phyloP scores from a whole-genome alignment of 2,797 vertebrate genomes.

The Enteromius treurensis region DNA sequence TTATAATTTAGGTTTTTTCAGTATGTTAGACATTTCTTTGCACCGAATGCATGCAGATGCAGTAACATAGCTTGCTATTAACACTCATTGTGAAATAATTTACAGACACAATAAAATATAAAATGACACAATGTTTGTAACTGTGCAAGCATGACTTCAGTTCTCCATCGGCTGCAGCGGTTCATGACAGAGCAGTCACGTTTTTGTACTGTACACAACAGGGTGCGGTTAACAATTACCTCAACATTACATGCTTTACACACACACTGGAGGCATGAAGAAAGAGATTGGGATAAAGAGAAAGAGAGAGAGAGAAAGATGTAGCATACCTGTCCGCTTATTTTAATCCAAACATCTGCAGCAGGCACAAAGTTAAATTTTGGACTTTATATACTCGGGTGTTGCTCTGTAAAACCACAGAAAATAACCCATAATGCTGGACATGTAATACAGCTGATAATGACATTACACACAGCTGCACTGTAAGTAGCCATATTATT shows the following conservation, averaged over 20 bases:
- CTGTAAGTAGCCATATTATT: not conserved
- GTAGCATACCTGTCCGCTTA: conserved; percentile 19
- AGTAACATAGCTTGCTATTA: not conserved
- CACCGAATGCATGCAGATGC: not conserved
- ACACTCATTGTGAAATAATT: not conserved
- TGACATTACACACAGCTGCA: conserved; percentile 9
- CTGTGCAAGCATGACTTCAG: not conserved
- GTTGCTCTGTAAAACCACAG: conserved; percentile 40
- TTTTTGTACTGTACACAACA: conserved; percentile 37
- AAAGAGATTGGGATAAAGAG: conserved; percentile 28
- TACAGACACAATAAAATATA: not conserved
- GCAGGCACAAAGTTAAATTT: conserved; percentile 32
- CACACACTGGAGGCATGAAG: conserved; percentile 10
- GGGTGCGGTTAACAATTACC: conserved; percentile 56
- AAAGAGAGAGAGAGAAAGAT: conserved; percentile 5
- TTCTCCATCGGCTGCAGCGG: not conserved
- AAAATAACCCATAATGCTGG: conserved; percentile 16
- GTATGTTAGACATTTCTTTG: not conserved
- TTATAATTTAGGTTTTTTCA: not conserved
- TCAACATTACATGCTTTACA: conserved; percentile 45
- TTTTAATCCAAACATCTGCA: conserved; percentile 50
- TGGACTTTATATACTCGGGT: conserved; percentile 40
- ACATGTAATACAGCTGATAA: conserved; percentile 37
- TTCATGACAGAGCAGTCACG: conserved; percentile 41
- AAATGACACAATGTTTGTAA: not conserved